Evolutionary conservation across 23 tunicate species (phyloP), one percentile per base, ranked within the genome.

Genomic region (Halocynthia aurantium): DNA sequence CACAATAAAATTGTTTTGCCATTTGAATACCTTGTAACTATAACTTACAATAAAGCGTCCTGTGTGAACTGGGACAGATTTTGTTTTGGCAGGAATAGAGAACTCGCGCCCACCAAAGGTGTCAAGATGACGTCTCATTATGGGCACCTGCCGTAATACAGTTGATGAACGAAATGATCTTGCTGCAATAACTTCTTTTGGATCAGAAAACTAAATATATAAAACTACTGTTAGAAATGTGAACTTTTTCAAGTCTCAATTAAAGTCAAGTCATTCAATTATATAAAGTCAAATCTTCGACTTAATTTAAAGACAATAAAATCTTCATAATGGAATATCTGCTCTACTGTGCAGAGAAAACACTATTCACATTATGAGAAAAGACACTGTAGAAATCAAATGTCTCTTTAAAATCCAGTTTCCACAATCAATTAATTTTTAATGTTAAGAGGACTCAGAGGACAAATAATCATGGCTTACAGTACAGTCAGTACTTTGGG

Each of bases 41-140:
- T 8, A 10, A 31, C 87, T 87, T 70, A 89, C 96, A 67, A 89
- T 84, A 57, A 89, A 89, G 61, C 96, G 57, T 67, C 96, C 96
- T 17, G 96, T 89, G 58, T 89, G 96, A 31, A 89, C 87, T 67
- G 96, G 96, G 5, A 89, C 96, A 9, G 96, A 82, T 84, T 89
- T 89, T 20, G 96, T 89, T 68, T 89, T 89, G 15, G 85, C 87
- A 12, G 96, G 96, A 70, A 89, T 70, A 9, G 96, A 89, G 64
- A 89, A 89, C 1, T 83, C 81, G 76, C 96, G 57, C 7, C 96
- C 96, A 13, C 96, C 96, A 53, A 89, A 89, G 6, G 88, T 89
- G 63, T 89, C 96, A 11, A 89, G 81, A 75, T 89, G 96, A 67
- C 96, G 77, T 52, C 96, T 73, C 96, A 89, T 89, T 53, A 89